Evolutionary conservation across 2,888 invertebrate genomes (phyloP).

Genomic region (Dinocampus coccinellae): DNA sequence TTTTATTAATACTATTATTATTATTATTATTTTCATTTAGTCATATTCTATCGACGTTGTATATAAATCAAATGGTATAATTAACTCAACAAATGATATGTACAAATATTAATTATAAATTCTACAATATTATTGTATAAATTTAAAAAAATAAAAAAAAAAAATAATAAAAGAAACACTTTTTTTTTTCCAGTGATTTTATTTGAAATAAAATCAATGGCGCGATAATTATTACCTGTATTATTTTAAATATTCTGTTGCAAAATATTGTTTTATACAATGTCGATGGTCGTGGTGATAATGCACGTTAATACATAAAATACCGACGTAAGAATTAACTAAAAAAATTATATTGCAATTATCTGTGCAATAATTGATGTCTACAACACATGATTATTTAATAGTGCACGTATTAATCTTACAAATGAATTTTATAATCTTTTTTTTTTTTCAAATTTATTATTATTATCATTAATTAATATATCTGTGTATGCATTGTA

Average conservation of each 20-base stretch:
- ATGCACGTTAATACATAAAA: background rate
- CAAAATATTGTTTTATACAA: background rate
- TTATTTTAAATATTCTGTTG: background rate
- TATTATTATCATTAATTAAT: background rate
- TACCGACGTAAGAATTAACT: constrained; percentile 56
- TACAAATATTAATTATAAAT: background rate
- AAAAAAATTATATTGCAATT: constrained; percentile 54
- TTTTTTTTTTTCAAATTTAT: no score
- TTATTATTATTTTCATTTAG: no score
- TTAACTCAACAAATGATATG: constrained; percentile 3
- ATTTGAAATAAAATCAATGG: background rate
- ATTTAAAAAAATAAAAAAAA: no score
- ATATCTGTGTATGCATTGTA: background rate
- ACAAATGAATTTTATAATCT: background rate
- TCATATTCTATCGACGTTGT: no score
- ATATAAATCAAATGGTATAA: constrained; percentile 19
- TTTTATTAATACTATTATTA: no score
- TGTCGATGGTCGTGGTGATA: background rate
- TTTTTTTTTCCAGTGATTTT: background rate
- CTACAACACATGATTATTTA: constrained; percentile 49
- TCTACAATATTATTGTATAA: no score
- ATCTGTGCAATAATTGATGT: constrained; percentile 52
- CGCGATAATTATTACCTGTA: background rate
- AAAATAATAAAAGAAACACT: no score
- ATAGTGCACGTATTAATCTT: constrained; percentile 38